Conservation (phyloP, 2,113 vertebrate genomes). For the Nycticebus coucang region DNA sequence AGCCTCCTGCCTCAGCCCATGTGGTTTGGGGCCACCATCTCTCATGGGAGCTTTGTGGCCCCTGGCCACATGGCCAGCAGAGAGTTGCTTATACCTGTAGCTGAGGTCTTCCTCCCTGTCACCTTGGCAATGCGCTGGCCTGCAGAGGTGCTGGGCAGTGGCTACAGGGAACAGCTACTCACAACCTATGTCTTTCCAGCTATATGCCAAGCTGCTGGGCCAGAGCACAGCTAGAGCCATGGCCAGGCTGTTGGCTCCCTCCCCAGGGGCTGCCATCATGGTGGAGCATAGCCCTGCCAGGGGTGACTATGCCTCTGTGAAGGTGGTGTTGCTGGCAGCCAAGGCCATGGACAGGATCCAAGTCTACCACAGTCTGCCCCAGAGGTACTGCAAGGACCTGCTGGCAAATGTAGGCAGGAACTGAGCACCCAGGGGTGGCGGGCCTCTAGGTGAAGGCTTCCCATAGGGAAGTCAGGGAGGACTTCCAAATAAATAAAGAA, state of each 20-base stretch:
- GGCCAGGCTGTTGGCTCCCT: constrained; percentile 59
- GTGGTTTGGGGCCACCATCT: constrained; percentile 87
- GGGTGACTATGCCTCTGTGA: constrained; percentile 31
- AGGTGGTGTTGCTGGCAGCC: constrained; percentile 55
- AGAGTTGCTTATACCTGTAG: constrained; percentile 82
- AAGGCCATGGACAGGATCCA: constrained; percentile 59
- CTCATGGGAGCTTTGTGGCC: constrained; percentile 73
- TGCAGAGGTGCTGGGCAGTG: constrained; percentile 67
- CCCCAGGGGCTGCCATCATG: constrained; percentile 78
- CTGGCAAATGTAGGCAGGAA: background rate
- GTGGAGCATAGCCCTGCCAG: constrained; percentile 63
- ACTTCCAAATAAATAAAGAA: background rate
- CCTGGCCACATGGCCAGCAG: constrained; percentile 78
- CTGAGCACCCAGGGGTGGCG: background rate
- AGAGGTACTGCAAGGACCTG: constrained; percentile 42
- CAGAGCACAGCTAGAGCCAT: background rate
- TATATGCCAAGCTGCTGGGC: constrained; percentile 70
- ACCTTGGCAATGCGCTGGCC: constrained; percentile 86
- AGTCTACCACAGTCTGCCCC: constrained; percentile 82
- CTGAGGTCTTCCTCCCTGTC: constrained; percentile 84
- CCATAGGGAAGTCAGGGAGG: background rate
- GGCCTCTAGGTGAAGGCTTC: background rate
- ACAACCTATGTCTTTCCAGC: constrained; percentile 87
- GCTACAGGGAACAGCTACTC: constrained; percentile 80
- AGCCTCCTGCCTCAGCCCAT: constrained; percentile 83